Conservation (phyloP, 2,113 vertebrate genomes). For the Perca schrenkii region DNA sequence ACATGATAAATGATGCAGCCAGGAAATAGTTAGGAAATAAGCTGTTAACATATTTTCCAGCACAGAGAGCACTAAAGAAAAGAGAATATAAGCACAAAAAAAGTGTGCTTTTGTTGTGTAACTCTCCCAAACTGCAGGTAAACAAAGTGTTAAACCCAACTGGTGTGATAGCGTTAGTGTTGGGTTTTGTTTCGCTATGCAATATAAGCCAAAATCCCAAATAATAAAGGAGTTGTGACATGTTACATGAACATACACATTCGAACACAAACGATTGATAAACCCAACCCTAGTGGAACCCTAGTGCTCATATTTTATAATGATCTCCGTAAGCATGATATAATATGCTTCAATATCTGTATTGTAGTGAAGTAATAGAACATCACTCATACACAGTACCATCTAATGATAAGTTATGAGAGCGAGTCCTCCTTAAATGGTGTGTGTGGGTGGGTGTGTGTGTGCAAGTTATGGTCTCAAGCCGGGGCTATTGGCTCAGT, state of each 20-base stretch:
- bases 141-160: conserved; percentile 20
- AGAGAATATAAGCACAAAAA: conserved; percentile 8
- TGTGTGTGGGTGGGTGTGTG: conserved; percentile 24
- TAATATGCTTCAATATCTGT: conserved; percentile 65
- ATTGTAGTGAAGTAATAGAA: conserved; percentile 68
- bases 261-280: too few relatives aligned
- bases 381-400: conserved; percentile 58
- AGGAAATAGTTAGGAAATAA: conserved; percentile 53
- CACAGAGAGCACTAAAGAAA: conserved; percentile 19
- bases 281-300: background rate
- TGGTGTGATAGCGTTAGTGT: background rate
- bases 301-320: conserved; percentile 56
- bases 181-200: too few relatives aligned
- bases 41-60: conserved; percentile 49
- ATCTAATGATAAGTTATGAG: conserved; percentile 75
- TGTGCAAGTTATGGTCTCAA: conserved; percentile 65
- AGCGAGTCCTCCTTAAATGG: conserved; percentile 55
- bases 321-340: conserved; percentile 71
- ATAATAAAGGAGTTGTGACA: too few relatives aligned
- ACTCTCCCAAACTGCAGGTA: conserved; percentile 29
- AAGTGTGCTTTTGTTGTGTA: background rate
- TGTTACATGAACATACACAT: too few relatives aligned
- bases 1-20: conserved; percentile 78
- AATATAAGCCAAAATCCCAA: too few relatives aligned
- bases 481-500: conserved; percentile 63